Evolutionary conservation across 2,888 invertebrate species (phyloP).

Genomic region (Colletes collaris): DNA sequence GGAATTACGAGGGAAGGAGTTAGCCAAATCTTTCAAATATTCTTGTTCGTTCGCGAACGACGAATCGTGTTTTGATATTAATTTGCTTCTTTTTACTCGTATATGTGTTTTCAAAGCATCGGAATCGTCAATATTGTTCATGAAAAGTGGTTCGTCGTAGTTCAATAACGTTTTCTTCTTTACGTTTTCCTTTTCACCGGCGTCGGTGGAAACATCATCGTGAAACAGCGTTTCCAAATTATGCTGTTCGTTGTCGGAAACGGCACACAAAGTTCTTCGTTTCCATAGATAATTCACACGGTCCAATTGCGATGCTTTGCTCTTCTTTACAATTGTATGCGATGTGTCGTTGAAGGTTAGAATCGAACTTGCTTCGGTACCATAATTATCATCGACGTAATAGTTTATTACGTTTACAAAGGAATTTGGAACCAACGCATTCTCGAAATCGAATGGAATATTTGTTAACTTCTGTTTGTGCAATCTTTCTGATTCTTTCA

Average conservation of each 20-base stretch:
- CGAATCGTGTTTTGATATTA: neutral
- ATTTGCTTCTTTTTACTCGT: slow-evolving; percentile 50
- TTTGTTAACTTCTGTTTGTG: neutral
- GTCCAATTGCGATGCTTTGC: neutral
- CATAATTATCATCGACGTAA: neutral
- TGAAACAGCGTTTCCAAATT: neutral
- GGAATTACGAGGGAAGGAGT: slow-evolving; percentile 45
- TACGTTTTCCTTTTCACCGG: neutral
- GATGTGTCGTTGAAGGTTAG: neutral
- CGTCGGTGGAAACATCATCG: neutral
- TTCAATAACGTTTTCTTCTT: slow-evolving; percentile 32
- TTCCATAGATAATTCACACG: slow-evolving; percentile 31
- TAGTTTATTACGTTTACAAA: neutral
- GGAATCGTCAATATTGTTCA: slow-evolving; percentile 34
- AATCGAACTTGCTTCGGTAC: neutral
- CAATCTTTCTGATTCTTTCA: neutral
- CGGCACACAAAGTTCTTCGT: slow-evolving; percentile 20
- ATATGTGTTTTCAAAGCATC: slow-evolving; percentile 42
- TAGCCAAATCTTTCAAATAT: slow-evolving; percentile 33
- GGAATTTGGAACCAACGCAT: neutral
- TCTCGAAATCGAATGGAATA: neutral
- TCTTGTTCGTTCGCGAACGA: slow-evolving; percentile 11
- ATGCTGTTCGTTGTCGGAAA: slow-evolving; percentile 5
- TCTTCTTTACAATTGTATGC: neutral
- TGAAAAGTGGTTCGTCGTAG: slow-evolving; percentile 18